Evolutionary conservation across 2,888 invertebrate genomes (phyloP).

Genomic region (Thecocarcelia acutangulata): DNA sequence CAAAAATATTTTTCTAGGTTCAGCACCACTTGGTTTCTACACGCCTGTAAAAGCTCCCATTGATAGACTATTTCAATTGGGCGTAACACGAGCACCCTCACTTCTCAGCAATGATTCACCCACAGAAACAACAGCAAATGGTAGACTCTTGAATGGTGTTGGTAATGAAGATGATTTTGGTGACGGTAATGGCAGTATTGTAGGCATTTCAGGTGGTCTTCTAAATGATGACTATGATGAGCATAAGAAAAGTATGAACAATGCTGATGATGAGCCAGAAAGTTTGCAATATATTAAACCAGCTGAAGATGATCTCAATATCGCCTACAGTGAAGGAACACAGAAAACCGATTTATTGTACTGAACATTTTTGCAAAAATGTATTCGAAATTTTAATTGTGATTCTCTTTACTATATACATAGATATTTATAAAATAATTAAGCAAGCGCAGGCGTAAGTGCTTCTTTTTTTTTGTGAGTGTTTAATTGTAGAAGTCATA

Average conservation of each 20-base stretch:
- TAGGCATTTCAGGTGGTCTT: constrained; percentile 71
- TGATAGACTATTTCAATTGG: constrained; percentile 88
- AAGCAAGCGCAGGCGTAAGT: constrained; percentile 23
- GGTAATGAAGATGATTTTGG: constrained; percentile 44
- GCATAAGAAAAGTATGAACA: constrained; percentile 14
- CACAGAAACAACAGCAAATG: constrained; percentile 65
- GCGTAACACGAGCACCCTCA: constrained; percentile 86
- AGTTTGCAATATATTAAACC: constrained; percentile 78
- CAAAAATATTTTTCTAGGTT: constrained; percentile 75
- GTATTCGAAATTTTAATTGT: constrained; percentile 47
- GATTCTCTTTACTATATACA: constrained; percentile 42
- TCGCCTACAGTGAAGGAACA: constrained; percentile 81
- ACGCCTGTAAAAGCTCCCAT: constrained; percentile 89
- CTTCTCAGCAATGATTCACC: constrained; percentile 67
- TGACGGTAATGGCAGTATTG: constrained; percentile 71
- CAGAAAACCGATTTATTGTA: constrained; percentile 81
- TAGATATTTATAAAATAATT: constrained; percentile 19
- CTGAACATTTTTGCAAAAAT: constrained; percentile 69
- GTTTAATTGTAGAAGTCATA: constrained; percentile 25
- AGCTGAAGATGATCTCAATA: constrained; percentile 79
- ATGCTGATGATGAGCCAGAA: constrained; percentile 71
- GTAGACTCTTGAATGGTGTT: constrained; percentile 64
- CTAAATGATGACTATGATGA: constrained; percentile 38
- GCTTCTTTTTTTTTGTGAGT: constrained; percentile 25
- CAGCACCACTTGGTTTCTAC: constrained; percentile 90